Conservation (phyloP, 2,113 vertebrate genomes). For the Leptobrachium leishanense region DNA sequence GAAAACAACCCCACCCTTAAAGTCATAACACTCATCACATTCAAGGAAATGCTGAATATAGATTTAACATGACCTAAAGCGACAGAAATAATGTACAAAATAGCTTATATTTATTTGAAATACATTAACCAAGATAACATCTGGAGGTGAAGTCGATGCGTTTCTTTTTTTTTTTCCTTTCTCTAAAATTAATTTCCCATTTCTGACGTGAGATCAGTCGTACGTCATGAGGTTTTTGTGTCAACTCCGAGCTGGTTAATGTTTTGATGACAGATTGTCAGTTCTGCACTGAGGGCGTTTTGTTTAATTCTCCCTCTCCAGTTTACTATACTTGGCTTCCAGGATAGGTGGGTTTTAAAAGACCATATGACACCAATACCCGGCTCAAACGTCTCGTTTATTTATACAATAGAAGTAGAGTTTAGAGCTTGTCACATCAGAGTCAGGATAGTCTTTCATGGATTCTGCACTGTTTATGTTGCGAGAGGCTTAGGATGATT, state of each 20-base stretch:
- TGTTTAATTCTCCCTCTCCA: slow-evolving; percentile 4
- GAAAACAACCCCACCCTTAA: background rate
- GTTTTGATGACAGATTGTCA: slow-evolving; percentile 11
- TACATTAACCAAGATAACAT: slow-evolving; percentile 17
- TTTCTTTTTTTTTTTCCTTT: background rate
- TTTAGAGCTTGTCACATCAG: slow-evolving; percentile 33
- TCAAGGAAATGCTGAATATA: background rate
- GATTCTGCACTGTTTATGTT: background rate
- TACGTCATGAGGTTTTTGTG: slow-evolving; percentile 2
- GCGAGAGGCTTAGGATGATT: slow-evolving; percentile 22
- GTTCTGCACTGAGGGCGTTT: background rate
- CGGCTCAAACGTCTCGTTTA: slow-evolving; percentile 17
- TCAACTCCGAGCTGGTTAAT: background rate
- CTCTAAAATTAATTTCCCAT: background rate
- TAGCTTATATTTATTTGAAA: background rate
- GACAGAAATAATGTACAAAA: background rate
- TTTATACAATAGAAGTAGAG: slow-evolving; percentile 43
- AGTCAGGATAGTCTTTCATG: slow-evolving; percentile 39
- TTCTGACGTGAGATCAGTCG: background rate
- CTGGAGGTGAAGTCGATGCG: slow-evolving; percentile 4
- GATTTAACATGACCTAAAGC: background rate
- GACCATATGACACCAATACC: slow-evolving; percentile 44
- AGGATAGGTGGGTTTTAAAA: slow-evolving; percentile 38
- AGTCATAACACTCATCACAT: background rate
- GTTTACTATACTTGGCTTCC: slow-evolving; percentile 15